Percentiles rank a stretch among this genome's conserved stretches.
Evolutionary conservation across 1,140 invertebrate species (phyloP).

Genomic region (Drosophila littoralis): DNA sequence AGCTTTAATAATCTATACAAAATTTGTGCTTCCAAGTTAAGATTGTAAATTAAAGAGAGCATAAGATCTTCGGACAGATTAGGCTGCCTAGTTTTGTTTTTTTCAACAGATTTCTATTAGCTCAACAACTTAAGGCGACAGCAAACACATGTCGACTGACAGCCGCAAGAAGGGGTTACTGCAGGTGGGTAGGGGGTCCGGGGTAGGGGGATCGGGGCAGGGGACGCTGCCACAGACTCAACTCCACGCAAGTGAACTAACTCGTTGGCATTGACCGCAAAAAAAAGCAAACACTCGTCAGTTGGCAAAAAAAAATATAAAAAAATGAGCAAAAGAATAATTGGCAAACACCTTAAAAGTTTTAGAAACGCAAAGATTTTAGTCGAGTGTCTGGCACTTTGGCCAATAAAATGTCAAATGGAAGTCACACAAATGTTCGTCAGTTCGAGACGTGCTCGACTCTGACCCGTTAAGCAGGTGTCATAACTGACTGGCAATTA

Average conservation of each 20-base stretch:
- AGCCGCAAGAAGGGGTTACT: constrained; percentile 6
- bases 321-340: constrained; percentile 14
- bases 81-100: neutral
- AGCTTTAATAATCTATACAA: no score
- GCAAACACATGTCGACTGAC: constrained; percentile 43
- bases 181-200: no score
- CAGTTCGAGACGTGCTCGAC: neutral
- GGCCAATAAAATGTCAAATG: constrained; percentile 26
- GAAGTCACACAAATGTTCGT: neutral
- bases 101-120: neutral
- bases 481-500: constrained; percentile 47
- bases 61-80: neutral
- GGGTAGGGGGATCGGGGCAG: no score
- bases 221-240: neutral
- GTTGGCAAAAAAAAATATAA: constrained; percentile 42
- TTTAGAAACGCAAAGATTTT: constrained; percentile 13
- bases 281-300: constrained; percentile 31
- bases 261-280: constrained; percentile 79
- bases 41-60: neutral
- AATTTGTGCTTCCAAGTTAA: no score
- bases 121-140: constrained; percentile 33
- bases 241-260: constrained; percentile 13
- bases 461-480: constrained; percentile 36
- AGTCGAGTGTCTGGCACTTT: neutral
- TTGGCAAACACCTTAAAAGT: constrained; percentile 34